phyloP scores from a whole-genome alignment of 2,113 vertebrate species.

The Illadopsis cleaveri region DNA sequence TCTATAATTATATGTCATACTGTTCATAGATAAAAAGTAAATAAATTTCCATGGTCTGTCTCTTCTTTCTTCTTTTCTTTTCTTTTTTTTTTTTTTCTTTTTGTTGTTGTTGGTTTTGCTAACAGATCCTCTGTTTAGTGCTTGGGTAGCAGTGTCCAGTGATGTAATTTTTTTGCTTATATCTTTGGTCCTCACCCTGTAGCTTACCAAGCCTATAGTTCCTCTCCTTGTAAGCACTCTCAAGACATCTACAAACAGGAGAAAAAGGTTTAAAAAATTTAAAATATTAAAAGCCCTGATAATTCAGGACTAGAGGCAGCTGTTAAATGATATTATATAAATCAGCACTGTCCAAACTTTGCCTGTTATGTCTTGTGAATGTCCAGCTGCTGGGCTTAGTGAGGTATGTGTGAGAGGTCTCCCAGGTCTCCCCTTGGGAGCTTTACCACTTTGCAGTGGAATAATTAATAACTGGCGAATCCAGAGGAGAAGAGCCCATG shows the following conservation, averaged over 20 bases:
- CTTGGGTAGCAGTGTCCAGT: neutral
- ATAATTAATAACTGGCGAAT: neutral
- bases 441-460: neutral
- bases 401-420: neutral
- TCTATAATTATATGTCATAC: conserved; percentile 95
- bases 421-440: neutral
- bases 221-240: neutral
- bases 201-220: neutral
- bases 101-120: neutral
- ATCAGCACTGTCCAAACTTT: neutral
- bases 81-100: neutral
- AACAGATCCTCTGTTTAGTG: neutral
- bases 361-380: neutral
- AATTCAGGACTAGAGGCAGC: neutral
- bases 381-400: neutral
- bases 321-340: neutral
- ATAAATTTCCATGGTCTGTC: conserved; percentile 78
- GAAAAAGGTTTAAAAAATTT: neutral
- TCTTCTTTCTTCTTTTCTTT: neutral
- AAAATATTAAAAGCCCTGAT: neutral
- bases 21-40: conserved; percentile 80
- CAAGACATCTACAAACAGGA: neutral
- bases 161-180: neutral
- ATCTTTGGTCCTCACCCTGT: neutral
- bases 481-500: neutral